Conservation (phyloP, 2,797 vertebrate species). For the Aldrovandia affinis region DNA sequence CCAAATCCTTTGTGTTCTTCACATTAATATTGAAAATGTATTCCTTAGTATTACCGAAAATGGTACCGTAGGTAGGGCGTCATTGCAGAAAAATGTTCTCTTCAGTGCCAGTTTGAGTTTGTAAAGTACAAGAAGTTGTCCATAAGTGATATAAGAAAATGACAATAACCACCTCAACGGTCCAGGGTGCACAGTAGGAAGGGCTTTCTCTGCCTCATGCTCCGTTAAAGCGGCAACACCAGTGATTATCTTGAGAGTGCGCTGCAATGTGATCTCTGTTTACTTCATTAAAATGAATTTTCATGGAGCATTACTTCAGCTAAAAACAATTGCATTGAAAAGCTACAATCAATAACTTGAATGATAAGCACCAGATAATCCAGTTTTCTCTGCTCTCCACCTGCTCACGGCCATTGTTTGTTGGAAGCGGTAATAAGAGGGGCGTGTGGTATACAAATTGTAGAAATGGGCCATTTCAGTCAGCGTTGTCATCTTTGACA, state of each 20-base stretch:
- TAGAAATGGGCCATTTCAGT: not conserved
- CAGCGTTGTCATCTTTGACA: not conserved
- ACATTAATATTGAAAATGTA: too few species aligned
- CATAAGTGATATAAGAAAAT: not conserved
- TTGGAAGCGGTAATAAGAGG: not conserved
- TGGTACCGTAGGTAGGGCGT: not conserved
- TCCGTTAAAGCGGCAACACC: not conserved
- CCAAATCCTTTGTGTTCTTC: too few species aligned
- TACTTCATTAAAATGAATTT: not conserved
- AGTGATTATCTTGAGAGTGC: too few species aligned
- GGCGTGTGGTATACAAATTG: not conserved
- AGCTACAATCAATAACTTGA: not conserved
- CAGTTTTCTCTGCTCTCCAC: not conserved
- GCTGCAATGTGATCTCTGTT: not conserved
- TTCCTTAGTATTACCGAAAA: too few species aligned
- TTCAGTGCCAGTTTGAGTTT: not conserved
- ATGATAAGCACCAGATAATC: not conserved
- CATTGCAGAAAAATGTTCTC: not conserved
- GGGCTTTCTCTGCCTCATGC: not conserved
- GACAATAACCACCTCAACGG: too few species aligned
- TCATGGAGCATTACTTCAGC: not conserved
- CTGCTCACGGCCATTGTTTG: not conserved
- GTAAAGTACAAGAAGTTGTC: not conserved
- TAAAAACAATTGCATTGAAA: not conserved
- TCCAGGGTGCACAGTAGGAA: too few species aligned